These are phyloP conservation scores for Dryoscopus gambensis DNA, from an alignment of 2,113 vertebrate genomes.

Conservation along the genomic window DNA sequence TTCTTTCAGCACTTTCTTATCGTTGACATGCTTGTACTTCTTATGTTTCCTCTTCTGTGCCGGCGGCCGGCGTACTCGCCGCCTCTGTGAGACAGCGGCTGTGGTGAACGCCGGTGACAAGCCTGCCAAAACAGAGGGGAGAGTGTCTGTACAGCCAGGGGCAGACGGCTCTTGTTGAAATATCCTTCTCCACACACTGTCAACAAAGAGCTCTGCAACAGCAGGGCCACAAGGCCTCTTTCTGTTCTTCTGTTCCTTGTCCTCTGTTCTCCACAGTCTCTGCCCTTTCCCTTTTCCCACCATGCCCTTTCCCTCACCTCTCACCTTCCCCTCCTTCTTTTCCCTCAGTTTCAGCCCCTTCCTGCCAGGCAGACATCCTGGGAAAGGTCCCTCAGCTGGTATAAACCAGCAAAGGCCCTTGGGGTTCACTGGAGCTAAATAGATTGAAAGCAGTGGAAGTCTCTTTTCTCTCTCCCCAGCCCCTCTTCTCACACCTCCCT, in stretches of 20 bases:
- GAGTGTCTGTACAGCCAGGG: background rate
- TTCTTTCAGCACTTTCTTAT: slow-evolving; percentile 77
- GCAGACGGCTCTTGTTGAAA: background rate
- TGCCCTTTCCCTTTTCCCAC: background rate
- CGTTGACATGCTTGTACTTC: slow-evolving; percentile 80
- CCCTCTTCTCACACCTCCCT: background rate
- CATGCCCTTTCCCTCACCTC: background rate
- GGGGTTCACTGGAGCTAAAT: background rate
- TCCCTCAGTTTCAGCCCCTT: background rate
- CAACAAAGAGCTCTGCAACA: background rate
- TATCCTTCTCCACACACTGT: background rate
- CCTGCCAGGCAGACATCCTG: background rate
- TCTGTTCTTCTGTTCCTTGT: background rate
- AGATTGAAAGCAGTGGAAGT: background rate
- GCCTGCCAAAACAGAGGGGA: slow-evolving; percentile 60
- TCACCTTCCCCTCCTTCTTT: background rate
- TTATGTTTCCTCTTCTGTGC: slow-evolving; percentile 77
- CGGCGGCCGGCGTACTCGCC: slow-evolving; percentile 66
- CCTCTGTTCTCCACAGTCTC: background rate
- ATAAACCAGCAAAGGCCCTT: background rate
- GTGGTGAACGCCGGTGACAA: slow-evolving; percentile 41
- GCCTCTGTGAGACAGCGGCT: slow-evolving; percentile 42
- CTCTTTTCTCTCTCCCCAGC: background rate
- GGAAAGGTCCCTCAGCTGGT: background rate
- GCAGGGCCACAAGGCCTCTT: background rate